Evolutionary conservation across 1,140 invertebrate genomes (phyloP).

Genomic region (Leptopilina clavipes): DNA sequence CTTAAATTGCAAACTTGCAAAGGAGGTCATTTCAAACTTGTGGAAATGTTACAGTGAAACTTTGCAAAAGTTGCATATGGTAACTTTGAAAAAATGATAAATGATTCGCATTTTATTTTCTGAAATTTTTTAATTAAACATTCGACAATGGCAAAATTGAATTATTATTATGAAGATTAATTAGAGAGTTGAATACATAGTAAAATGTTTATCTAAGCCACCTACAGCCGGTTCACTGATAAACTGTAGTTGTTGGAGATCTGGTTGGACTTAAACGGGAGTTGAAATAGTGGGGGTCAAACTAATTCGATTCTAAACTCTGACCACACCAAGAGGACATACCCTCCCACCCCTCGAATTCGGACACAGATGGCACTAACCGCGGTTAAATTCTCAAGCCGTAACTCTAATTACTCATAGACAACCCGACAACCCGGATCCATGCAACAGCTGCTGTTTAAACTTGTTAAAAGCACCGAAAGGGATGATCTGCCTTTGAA

Average conservation of each 20-base stretch:
- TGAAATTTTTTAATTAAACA: too few relatives aligned
- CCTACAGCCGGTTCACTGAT: constrained; percentile 62
- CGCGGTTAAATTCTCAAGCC: constrained; percentile 75
- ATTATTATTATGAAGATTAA: not conserved
- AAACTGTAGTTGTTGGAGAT: constrained; percentile 61
- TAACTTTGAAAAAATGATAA: too few relatives aligned
- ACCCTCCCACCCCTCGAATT: constrained; percentile 50
- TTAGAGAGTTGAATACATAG: constrained; percentile 41
- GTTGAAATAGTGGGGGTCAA: constrained; percentile 65
- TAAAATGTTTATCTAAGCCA: constrained; percentile 62
- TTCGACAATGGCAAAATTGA: constrained; percentile 14
- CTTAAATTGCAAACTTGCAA: too few relatives aligned
- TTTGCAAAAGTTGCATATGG: too few relatives aligned
- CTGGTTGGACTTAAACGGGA: constrained; percentile 59
- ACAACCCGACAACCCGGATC: constrained; percentile 67
- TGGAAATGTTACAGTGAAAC: too few relatives aligned
- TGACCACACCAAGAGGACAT: constrained; percentile 65
- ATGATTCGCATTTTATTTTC: too few relatives aligned
- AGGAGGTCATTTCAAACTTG: too few relatives aligned
- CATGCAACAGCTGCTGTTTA: constrained; percentile 72
- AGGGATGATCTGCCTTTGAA: constrained; percentile 33
- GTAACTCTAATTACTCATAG: constrained; percentile 76
- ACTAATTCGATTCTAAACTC: constrained; percentile 77
- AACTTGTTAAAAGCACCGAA: constrained; percentile 69
- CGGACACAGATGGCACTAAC: constrained; percentile 75